Percentiles rank a stretch among this genome's conserved stretches.
These are phyloP conservation scores for Hippocampus barbouri DNA, from an alignment of 2,113 vertebrate species.

Conservation along the genomic window DNA sequence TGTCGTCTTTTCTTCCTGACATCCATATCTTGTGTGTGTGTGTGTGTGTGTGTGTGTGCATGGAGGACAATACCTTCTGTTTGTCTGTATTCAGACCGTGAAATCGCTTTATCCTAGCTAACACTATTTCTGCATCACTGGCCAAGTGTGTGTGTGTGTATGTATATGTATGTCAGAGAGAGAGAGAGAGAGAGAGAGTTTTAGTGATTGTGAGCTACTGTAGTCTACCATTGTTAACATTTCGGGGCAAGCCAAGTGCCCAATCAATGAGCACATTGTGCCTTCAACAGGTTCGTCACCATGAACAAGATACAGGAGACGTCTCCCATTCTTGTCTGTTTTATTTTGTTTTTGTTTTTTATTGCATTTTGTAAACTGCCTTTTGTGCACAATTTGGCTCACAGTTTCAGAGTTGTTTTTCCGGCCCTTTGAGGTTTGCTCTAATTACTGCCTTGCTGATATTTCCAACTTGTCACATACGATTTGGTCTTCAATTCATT, in stretches of 20 bases:
- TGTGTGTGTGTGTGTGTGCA: conserved; percentile 22
- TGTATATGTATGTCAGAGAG: conserved; percentile 19
- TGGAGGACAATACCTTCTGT: conserved; percentile 67
- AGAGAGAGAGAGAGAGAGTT: conserved; percentile 30
- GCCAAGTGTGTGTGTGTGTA: conserved; percentile 33
- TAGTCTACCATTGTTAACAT: conserved; percentile 45
- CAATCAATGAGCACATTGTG: background rate
- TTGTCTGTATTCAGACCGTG: conserved; percentile 73
- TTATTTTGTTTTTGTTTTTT: background rate
- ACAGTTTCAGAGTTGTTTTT: background rate
- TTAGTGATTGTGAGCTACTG: conserved; percentile 49
- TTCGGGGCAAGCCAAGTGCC: conserved; percentile 23
- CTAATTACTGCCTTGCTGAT: conserved; percentile 15
- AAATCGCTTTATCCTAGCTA: conserved; percentile 71
- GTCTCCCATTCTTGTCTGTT: background rate
- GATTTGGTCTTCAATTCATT: background rate
- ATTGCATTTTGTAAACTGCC: background rate
- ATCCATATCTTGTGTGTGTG: conserved; percentile 25
- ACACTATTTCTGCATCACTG: conserved; percentile 61
- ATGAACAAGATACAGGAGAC: background rate
- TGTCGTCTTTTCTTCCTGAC: conserved; percentile 28
- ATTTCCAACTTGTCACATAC: conserved; percentile 11
- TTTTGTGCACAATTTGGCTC: background rate
- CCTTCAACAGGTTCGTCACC: conserved; percentile 29
- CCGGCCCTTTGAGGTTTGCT: background rate